A percentile compares a stretch with the other conserved stretches of the same genome.
Conservation (phyloP, 2,113 vertebrate genomes). For the Echinops telfairi region DNA sequence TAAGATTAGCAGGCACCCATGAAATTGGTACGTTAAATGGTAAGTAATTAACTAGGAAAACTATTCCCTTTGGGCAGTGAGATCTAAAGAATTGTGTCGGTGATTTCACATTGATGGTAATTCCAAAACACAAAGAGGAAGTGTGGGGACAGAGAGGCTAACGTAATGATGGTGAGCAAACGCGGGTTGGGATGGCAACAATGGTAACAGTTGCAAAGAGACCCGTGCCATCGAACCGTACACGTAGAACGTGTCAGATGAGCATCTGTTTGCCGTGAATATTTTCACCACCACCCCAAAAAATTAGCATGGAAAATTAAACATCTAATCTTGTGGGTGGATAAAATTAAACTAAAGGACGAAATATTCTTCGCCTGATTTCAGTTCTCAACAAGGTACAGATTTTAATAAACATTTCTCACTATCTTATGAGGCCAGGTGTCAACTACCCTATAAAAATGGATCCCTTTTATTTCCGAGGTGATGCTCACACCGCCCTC, state of each 20-base stretch:
- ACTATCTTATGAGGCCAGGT: conserved; percentile 7
- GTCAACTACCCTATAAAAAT: conserved; percentile 20
- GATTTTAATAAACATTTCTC: conserved; percentile 62
- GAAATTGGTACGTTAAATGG: neutral
- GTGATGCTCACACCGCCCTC: neutral
- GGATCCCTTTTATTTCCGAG: neutral
- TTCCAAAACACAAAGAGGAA: too few relatives aligned
- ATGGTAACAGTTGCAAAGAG: too few relatives aligned
- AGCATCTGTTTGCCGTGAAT: neutral
- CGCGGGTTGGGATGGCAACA: too few relatives aligned
- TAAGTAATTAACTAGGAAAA: neutral
- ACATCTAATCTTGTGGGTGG: conserved; percentile 24
- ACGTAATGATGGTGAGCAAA: too few relatives aligned
- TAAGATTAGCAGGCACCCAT: neutral
- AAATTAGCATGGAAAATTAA: neutral
- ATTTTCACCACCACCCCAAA: neutral
- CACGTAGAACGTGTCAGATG: too few relatives aligned
- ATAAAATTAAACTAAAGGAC: conserved; percentile 16
- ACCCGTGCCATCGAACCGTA: too few relatives aligned
- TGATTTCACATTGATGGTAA: neutral
- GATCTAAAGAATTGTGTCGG: neutral
- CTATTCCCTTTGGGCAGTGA: neutral
- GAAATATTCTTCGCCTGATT: conserved; percentile 48
- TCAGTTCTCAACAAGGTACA: conserved; percentile 34
- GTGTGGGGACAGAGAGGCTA: too few relatives aligned